phyloP scores from a whole-genome alignment of 2,113 vertebrate species.

The Lanius ludovicianus region DNA sequence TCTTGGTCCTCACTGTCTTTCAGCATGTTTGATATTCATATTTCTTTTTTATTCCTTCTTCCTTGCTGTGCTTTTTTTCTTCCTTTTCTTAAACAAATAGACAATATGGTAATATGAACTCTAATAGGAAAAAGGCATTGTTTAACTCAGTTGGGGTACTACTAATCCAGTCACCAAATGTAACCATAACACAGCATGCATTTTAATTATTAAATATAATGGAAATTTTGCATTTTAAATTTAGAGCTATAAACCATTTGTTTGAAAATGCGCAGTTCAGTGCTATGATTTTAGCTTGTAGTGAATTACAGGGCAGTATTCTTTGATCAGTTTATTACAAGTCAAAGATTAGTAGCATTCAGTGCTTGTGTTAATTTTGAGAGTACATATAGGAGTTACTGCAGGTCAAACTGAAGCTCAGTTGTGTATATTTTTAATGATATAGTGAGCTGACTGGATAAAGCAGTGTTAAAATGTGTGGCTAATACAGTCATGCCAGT shows the following conservation, averaged over 20 bases:
- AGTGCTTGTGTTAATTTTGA: conserved; percentile 52
- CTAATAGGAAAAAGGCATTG: conserved; percentile 58
- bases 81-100: conserved; percentile 58
- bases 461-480: background rate
- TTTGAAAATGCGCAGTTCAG: conserved; percentile 43
- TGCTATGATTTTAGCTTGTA: conserved; percentile 26
- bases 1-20: conserved; percentile 47
- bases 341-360: conserved; percentile 27
- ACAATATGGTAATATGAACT: conserved; percentile 53
- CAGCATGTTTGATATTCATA: conserved; percentile 39
- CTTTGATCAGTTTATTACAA: conserved; percentile 59
- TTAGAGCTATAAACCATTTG: conserved; percentile 28
- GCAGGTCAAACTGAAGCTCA: conserved; percentile 47
- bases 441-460: conserved; percentile 18
- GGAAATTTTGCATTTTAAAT: conserved; percentile 60
- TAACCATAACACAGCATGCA: conserved; percentile 54
- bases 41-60: conserved; percentile 54
- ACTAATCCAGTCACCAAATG: conserved; percentile 63
- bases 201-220: conserved; percentile 66
- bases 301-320: conserved; percentile 51
- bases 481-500: background rate
- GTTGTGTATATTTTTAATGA: conserved; percentile 37
- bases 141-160: conserved; percentile 52
- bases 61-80: conserved; percentile 31
- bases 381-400: conserved; percentile 18